phyloP scores from a whole-genome alignment of 2,113 vertebrate genomes.

The Brachyistius frenatus region DNA sequence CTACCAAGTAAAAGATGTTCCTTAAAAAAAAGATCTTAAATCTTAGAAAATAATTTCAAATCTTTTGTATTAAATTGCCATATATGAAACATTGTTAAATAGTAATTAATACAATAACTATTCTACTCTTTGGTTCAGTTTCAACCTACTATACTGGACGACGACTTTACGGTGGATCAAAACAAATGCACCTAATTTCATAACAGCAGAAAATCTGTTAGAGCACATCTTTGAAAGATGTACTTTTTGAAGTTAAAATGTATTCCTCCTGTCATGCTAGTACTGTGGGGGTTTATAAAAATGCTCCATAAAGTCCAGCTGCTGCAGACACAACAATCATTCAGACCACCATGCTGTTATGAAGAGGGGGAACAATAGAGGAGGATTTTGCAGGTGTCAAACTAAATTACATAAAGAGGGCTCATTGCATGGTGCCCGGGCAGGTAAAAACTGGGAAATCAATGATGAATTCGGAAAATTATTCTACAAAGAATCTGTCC shows the following conservation, averaged over 20 bases:
- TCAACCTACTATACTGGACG: not conserved
- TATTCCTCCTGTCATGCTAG: slow-evolving; percentile 1
- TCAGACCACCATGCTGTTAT: no score
- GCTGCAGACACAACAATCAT: slow-evolving; percentile 1
- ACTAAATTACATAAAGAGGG: slow-evolving; percentile 15
- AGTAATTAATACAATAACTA: not conserved
- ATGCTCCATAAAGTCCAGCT: slow-evolving; percentile 47
- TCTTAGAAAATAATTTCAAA: not conserved
- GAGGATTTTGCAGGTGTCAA: slow-evolving; percentile 35
- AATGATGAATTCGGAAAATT: slow-evolving; percentile 13
- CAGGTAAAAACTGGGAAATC: slow-evolving; percentile 35
- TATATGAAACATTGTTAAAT: not conserved
- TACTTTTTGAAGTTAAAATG: slow-evolving; percentile 8
- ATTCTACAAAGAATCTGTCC: slow-evolving; percentile 18
- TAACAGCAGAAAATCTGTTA: not conserved
- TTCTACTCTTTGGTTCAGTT: not conserved
- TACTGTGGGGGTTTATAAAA: slow-evolving; percentile 43
- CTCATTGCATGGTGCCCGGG: slow-evolving; percentile 15
- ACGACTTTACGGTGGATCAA: not conserved
- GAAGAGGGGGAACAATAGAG: not conserved
- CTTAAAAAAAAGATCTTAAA: not conserved
- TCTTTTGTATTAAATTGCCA: not conserved
- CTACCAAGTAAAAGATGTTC: not conserved
- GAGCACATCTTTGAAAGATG: slow-evolving; percentile 25
- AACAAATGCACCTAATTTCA: not conserved